Base-by-base conservation (phyloP, 2,113 vertebrate species). In the Anguilla japonica region DNA sequence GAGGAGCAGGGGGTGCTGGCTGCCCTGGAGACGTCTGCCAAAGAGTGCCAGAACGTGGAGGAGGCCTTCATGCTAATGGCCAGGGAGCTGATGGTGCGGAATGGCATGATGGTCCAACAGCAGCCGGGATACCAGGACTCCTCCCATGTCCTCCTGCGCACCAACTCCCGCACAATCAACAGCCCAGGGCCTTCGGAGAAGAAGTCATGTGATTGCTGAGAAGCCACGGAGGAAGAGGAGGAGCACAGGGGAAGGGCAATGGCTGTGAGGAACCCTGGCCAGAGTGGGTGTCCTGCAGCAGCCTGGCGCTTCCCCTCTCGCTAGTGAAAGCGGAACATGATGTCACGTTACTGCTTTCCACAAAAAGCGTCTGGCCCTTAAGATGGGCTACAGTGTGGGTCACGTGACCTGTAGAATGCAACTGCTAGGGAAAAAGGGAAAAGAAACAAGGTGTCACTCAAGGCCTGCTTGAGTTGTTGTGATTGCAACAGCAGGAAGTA, bases 1-100 rank as follows among this genome's bases (percentile, higher is more conserved):
- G 96, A 98, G 88, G 96, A 98, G 16, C 86, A 93, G 0, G 96
- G 96, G 14, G 92, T 99, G 63, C 90, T 98, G 0, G 98, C 97
- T 1, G 98, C 97, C 0, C 71, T 99, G 91, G 98, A 99, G 90
- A 99, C 98, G 0, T 99, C 98, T 0, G 98, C 98, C 63, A 96
- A 97, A 84, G 96, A 97, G 89, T 93, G 95, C 39, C 93, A 92
- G 84, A 97, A 97, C 88, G 92, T 97, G 22, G 95, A 97, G 0
- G 95, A 97, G 83, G 96, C 96, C 43, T 97, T 97, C 18, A 39
- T 84, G 0, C 89, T 97, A 78, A 97, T 97, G 95, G 95, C 96
- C 8, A 94, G 91, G 56, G 96, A 96, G 93, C 93, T 97, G 6
- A 94, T 97, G 50, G 95, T 94, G 1, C 90, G 95, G 40, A 96